Evolutionary conservation across 1,140 invertebrate species (phyloP), one percentile per base, ranked within the genome.

Genomic region (Brachionus rubens): DNA sequence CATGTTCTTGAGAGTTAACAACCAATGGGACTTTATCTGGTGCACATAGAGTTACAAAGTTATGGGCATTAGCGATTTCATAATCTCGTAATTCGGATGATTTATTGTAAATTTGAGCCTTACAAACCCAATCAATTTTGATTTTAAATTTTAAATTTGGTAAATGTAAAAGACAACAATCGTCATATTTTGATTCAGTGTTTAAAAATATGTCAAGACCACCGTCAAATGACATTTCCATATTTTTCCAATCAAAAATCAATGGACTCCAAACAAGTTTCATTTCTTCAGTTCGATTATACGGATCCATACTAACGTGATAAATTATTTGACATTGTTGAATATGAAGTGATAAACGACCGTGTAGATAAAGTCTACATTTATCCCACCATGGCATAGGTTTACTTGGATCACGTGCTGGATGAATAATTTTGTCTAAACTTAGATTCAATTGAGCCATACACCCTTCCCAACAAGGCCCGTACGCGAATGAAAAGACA

Each of bases 231-330:
- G 91, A 87, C 77, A 93, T 89, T 14, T 90, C 91, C 82, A 84
- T 50, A 85, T 94, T 95, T 0, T 92, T 94, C 94, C 95, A 98
- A 80, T 98, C 93, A 79, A 98, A 89, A 19, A 91, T 90, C 0
- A 96, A 87, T 78, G 93, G 89, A 6, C 89, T 90, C 94, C 96
- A 99, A 92, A 19, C 97, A 86, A 83, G 83, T 83, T 98, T 96
- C 92, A 99, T 97, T 84, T 98, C 91, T 83, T 99, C 96, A 0
- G 96, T 98, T 0, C 92, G 95, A 82, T 99, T 99, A 82, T 98
- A 98, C 0, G 96, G 96, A 87, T 99, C 94, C 4, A 96, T 86
- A 0, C 94, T 96, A 2, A 94, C 94, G 83, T 98, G 94, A 77
- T 79, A 98, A 82, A 41, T 94, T 85, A 16, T 96, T 89, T 1